Evolutionary conservation across 2,113 vertebrate species (phyloP), one percentile per base, ranked within the genome.

Genomic region (Trochalopteron elliotii): DNA sequence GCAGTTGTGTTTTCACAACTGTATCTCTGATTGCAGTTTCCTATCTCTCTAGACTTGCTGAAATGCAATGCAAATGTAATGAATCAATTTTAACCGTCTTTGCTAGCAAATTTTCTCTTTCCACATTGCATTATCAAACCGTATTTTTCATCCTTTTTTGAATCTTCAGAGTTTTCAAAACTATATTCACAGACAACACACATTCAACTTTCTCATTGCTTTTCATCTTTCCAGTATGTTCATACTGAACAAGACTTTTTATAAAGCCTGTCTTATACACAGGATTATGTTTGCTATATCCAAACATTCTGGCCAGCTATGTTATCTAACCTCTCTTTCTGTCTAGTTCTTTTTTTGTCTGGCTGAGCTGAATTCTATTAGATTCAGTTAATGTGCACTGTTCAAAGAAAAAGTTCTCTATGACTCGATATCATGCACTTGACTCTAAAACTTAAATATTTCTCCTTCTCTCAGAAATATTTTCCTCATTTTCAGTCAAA

Each of bases 391-490:
- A 69, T 21, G 15, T 42, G 17, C 16, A 44, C 23, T 44, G 33
- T 37, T 37, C 57, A 56, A 60, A 64, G 65, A 61, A 39, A 89
- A 55, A 6, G 37, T 55, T 52, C 23, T 78, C 11, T 49, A 8
- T 56, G 35, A 24, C 35, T 90, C 2, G 10, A 12, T 61, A 67
- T 67, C 40, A 40, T 12, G 21, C 33, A 37, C 10, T 83, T 81
- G 31, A 93, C 44, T 85, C 60, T 40, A 39, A 75, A 79, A 86
- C 31, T 70, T 81, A 78, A 93, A 70, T 78, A 89, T 94, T 97
- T 94, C 35, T 90, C 44, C 22, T 89, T 9, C 24, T 68, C 40
- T 69, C 28, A 81, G 74, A 94, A 95, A 56, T 81, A 93, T 83
- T 95, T 95, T 31, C 45, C 45, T n/a, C 4, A 11, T 68, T 82